Evolutionary conservation across 1,140 invertebrate genomes (phyloP).

Genomic region (Coptotermes formosanus): DNA sequence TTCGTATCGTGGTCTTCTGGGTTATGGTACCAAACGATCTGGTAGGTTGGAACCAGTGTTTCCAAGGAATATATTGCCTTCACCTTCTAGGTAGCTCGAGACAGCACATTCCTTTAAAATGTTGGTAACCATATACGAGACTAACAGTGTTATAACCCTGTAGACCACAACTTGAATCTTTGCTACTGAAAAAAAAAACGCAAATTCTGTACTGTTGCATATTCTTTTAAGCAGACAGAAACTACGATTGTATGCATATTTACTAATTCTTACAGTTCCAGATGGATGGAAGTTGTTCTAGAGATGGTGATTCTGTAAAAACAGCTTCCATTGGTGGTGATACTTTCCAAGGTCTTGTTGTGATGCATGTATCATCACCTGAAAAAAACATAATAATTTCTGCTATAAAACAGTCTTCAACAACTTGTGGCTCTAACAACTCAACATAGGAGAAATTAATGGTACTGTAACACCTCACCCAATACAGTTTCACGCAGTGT

Average conservation of each 20-base stretch:
- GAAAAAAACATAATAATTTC: background rate
- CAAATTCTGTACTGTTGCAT: too few relatives aligned
- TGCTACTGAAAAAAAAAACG: too few relatives aligned
- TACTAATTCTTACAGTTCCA: background rate
- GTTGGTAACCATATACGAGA: too few relatives aligned
- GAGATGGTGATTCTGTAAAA: background rate
- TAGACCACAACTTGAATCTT: too few relatives aligned
- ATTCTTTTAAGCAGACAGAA: too few relatives aligned
- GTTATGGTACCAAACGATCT: too few relatives aligned
- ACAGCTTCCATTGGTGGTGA: slow-evolving; percentile 7
- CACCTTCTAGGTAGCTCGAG: too few relatives aligned
- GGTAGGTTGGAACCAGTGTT: too few relatives aligned
- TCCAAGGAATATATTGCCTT: too few relatives aligned
- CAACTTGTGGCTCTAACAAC: background rate
- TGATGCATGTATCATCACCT: background rate
- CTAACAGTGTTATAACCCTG: too few relatives aligned
- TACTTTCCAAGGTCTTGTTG: background rate
- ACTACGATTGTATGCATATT: background rate
- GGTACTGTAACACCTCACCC: background rate
- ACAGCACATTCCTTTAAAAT: too few relatives aligned
- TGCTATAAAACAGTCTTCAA: background rate
- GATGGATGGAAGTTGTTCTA: slow-evolving; percentile 9
- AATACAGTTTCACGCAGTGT: background rate
- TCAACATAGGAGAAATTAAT: background rate
- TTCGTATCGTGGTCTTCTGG: too few relatives aligned